These are phyloP conservation scores for Gallinago solitaria DNA, from an alignment of 2,797 vertebrate genomes.

Conservation along the genomic window DNA sequence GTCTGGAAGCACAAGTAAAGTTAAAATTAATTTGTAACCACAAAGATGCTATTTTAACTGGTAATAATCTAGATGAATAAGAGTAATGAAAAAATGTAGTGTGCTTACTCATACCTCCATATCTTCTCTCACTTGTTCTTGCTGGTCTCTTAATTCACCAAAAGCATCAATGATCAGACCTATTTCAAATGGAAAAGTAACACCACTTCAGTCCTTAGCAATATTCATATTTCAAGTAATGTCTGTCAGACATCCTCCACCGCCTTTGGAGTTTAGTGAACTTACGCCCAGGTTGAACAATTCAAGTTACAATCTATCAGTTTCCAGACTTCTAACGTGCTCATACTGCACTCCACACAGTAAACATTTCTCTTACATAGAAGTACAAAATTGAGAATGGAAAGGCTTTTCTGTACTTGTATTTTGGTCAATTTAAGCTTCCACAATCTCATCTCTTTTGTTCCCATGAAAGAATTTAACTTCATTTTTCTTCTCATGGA, in stretches of 20 bases:
- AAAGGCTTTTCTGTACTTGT: neutral
- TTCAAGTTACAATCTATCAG: neutral
- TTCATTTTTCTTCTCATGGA: neutral
- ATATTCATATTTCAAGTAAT: neutral
- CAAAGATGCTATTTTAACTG: neutral
- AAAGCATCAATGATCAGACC: conserved; percentile 99
- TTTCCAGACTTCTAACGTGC: neutral
- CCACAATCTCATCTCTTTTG: neutral
- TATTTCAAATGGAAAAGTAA: conserved; percentile 66
- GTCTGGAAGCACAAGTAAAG: conserved; percentile 81
- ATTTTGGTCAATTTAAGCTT: neutral
- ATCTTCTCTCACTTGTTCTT: conserved; percentile 98
- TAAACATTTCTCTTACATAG: neutral
- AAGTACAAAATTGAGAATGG: neutral
- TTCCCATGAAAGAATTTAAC: neutral
- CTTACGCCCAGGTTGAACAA: neutral
- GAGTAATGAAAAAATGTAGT: neutral
- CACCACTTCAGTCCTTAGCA: neutral
- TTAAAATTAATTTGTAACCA: too few species aligned
- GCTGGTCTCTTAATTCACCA: conserved; percentile 97
- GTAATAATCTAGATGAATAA: neutral
- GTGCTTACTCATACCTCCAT: conserved; percentile 90
- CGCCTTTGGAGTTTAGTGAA: neutral
- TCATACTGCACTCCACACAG: neutral
- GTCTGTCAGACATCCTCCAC: neutral